Conservation (phyloP, 2,888 invertebrate genomes). For the Thymelicus sylvestris region DNA sequence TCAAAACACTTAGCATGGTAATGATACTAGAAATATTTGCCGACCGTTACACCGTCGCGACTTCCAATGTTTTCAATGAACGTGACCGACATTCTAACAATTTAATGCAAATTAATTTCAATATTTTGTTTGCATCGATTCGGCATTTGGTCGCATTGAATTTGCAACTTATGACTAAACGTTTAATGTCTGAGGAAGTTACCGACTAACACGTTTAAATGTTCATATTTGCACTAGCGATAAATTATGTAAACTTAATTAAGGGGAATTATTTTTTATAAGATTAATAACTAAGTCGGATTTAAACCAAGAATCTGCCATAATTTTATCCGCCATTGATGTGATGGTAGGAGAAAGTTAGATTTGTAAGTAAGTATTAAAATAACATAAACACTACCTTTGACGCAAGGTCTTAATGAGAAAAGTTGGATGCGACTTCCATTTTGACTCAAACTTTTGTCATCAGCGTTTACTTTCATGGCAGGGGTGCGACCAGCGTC, state of each 20-base stretch:
- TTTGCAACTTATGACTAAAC: conserved; percentile 31
- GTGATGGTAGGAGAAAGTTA: conserved; percentile 51
- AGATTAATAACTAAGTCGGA: neutral
- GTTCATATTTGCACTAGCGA: conserved; percentile 12
- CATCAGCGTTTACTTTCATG: conserved; percentile 75
- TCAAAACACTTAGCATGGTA: conserved; percentile 63
- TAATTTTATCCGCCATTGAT: conserved; percentile 31
- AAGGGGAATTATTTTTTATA: neutral
- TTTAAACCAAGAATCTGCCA: neutral
- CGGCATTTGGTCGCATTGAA: conserved; percentile 13
- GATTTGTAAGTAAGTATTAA: conserved; percentile 70
- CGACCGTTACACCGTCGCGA: conserved; percentile 69
- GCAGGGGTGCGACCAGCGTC: conserved; percentile 58
- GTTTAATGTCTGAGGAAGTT: conserved; percentile 14
- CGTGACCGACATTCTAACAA: conserved; percentile 66
- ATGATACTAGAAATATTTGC: conserved; percentile 61
- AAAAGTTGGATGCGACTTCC: conserved; percentile 82
- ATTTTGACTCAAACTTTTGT: conserved; percentile 80
- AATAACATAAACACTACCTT: conserved; percentile 80
- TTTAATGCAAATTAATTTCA: conserved; percentile 54
- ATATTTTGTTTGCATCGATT: conserved; percentile 44
- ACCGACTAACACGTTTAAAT: neutral
- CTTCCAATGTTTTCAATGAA: conserved; percentile 58
- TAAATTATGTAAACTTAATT: conserved; percentile 22
- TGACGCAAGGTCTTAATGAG: conserved; percentile 82